Conservation (phyloP, 2,797 vertebrate genomes). For the Eleutherodactylus coqui region DNA sequence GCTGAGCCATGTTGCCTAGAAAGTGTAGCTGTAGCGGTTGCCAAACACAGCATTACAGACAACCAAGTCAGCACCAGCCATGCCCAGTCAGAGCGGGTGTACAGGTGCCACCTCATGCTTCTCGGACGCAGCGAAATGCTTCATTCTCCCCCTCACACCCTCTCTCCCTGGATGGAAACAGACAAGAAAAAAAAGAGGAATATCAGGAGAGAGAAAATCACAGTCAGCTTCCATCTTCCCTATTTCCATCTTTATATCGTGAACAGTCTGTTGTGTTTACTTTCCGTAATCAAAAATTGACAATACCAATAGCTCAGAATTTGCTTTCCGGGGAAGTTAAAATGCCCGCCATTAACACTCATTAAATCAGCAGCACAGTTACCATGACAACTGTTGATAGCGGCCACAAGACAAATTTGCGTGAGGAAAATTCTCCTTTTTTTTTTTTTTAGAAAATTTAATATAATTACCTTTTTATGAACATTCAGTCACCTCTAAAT, state of each 20-base stretch:
- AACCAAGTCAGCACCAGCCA: conserved; percentile 85
- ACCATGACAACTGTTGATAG: conserved; percentile 31
- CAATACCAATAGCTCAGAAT: conserved; percentile 38
- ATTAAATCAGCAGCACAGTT: conserved; percentile 13
- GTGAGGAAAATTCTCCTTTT: neutral
- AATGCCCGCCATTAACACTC: conserved; percentile 43
- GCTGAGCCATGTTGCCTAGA: conserved; percentile 81
- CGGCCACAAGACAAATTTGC: conserved; percentile 6
- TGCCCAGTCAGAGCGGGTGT: conserved; percentile 83
- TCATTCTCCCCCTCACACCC: conserved; percentile 90
- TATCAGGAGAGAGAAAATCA: neutral
- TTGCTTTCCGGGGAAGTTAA: conserved; percentile 24
- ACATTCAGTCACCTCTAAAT: conserved; percentile 48
- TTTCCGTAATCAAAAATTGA: conserved; percentile 32
- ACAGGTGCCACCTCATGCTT: conserved; percentile 93
- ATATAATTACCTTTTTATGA: conserved; percentile 43
- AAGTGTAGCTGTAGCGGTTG: conserved; percentile 67
- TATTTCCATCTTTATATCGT: conserved; percentile 32
- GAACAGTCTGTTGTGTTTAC: conserved; percentile 6
- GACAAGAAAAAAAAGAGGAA: neutral
- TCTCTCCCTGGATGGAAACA: conserved; percentile 66
- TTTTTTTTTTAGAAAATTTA: conserved; percentile 4
- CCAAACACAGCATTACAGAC: conserved; percentile 81
- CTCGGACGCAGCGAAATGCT: conserved; percentile 84
- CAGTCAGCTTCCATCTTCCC: neutral